phyloP scores from a whole-genome alignment of 1,140 invertebrate species.

The Micrasema minimum region DNA sequence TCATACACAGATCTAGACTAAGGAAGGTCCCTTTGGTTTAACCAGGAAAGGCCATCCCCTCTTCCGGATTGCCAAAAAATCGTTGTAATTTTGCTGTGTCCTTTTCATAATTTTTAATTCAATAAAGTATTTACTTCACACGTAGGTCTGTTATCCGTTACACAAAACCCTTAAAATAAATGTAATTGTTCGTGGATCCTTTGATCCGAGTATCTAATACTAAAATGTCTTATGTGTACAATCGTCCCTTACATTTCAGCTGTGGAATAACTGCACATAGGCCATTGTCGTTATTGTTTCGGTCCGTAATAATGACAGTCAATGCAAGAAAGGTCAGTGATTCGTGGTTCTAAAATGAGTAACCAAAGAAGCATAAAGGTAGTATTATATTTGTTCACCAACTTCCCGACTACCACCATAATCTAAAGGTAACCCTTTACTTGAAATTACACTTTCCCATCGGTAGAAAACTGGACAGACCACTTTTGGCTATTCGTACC shows the following conservation, averaged over 20 bases:
- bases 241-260: too few relatives aligned
- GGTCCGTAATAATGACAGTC: conserved; percentile 41
- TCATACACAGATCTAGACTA: conserved; percentile 27
- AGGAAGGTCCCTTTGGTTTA: conserved; percentile 1
- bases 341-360: conserved; percentile 33
- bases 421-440: conserved; percentile 40
- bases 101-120: conserved; percentile 31
- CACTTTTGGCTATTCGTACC: conserved; percentile 62
- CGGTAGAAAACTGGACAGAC: conserved; percentile 59
- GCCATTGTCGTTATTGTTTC: conserved; percentile 4
- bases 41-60: conserved; percentile 35
- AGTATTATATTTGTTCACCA: neutral
- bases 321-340: conserved; percentile 43
- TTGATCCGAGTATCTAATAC: too few relatives aligned
- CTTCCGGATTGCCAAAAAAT: conserved; percentile 41
- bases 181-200: conserved; percentile 27
- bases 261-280: neutral
- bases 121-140: conserved; percentile 42
- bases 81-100: conserved; percentile 41
- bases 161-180: conserved; percentile 40
- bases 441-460: conserved; percentile 50
- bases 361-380: conserved; percentile 8
- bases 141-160: conserved; percentile 34
- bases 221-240: too few relatives aligned
- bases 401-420: conserved; percentile 33